Evolutionary conservation across 2,888 invertebrate genomes (phyloP), one percentile per base, ranked within the genome.

Genomic region (Frankliniella intonsa): DNA sequence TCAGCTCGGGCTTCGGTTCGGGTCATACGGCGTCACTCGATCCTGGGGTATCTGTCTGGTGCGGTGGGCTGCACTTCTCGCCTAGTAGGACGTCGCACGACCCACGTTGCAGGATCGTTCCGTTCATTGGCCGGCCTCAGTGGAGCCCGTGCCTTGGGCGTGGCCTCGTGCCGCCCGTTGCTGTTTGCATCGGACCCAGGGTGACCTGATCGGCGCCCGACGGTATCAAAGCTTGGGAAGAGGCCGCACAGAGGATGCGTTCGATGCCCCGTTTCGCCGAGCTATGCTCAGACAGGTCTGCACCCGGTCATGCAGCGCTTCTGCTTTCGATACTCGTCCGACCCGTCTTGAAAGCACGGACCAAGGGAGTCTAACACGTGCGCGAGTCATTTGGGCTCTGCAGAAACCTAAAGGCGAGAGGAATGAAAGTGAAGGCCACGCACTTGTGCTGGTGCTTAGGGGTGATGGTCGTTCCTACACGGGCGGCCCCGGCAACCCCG

Each of bases 281-380:
- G 85, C 85, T 85, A 85, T 86, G 85, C 81, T 80, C 50, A 55
- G 76, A 14, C 38, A 86, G 86, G 85, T 83, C 85, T 62, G 82
- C 87, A 85, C 85, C 86, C 86, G 85, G 88, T 86, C 86, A 84
- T n/a, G 86, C 86, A 88, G 87, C 88, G 88, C 86, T 87, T 87
- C 86, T 86, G 88, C 86, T 88, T 88, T 86, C 87, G 88, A 87
- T 87, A 87, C 88, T 89, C 88, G 88, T 89, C 89, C 91, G 92
- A 91, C 92, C 92, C 92, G 92, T 92, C 92, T 93, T 92, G 92
- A 92, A 93, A 92, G n/a, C 92, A 93, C 92, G 91, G 92, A 92
- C 92, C 91, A 92, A 92, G n/a, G 92, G 91, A 92, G 92, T 92
- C 90, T 90, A 92, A 90, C 91, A 25, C 80, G 62, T 91, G 89